Evolutionary conservation across 1,140 invertebrate genomes (phyloP), one percentile per base, ranked within the genome.

Genomic region (Brachionus rubens): DNA sequence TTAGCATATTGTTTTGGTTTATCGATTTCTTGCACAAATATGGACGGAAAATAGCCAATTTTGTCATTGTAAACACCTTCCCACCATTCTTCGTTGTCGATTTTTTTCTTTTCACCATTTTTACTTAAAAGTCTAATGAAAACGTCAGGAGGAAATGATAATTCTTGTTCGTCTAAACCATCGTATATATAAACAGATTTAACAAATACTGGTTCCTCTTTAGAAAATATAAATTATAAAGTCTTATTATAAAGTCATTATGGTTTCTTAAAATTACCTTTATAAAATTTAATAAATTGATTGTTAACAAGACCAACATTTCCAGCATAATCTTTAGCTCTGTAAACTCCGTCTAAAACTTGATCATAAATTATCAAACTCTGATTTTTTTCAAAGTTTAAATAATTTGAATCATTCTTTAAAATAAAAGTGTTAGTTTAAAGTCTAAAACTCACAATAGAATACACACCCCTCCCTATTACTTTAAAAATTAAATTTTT

Each of bases 101-200:
- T 54, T 72, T 48, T 48, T 26, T 50, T 48, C n/a, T 54, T 72
- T 10, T 48, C 14, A 1, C 12, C 12, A 28, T 72, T 14, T 16
- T 48, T 72, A 3, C 68, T 19, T 5, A 72, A 30, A 12, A 72
- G 16, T 30, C 46, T 50, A 50, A 72, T 72, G 6, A 16, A 54
- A 48, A n/a, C 46, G 2, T 72, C 68, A 21, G 68, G 46, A 6
- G 68, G 68, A 24, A 72, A 72, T 36, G 68, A 50, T 41, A 72
- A 26, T 21, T 72, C 68, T 30, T 50, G 50, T 0, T 72, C 68
- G 30, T 54, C 46, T 10, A 72, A 30, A 12, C 68, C 68, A 3
- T 72, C 68, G 24, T 72, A 72, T 10, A 72, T n/a, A 50, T 50
- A 72, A n/a, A 72, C 68, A n/a, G 68, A 72, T 24, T 54, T 65